Conservation (phyloP, 2,797 vertebrate genomes). For the Hoplostethus atlanticus region DNA sequence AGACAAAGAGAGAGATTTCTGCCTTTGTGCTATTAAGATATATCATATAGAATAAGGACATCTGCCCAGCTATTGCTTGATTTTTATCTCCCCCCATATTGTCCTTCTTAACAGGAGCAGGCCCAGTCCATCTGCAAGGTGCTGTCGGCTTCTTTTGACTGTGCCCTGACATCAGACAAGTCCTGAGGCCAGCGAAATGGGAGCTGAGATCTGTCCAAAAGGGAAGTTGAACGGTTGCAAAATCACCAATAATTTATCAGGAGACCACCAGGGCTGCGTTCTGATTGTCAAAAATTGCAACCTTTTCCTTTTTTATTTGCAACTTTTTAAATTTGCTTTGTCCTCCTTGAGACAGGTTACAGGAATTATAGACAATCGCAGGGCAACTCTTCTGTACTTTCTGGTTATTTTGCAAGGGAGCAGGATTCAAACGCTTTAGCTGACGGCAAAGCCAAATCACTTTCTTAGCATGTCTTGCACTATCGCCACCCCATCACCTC, state of each 20-base stretch:
- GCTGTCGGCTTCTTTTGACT: slow-evolving; percentile 94
- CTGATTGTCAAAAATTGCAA: slow-evolving; percentile 10
- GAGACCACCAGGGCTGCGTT: slow-evolving; percentile 25
- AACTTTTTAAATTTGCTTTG: neutral
- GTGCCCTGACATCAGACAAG: slow-evolving; percentile 91
- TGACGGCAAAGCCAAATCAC: slow-evolving; percentile 29
- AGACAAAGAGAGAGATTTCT: neutral
- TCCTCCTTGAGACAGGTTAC: neutral
- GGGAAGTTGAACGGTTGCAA: slow-evolving; percentile 21
- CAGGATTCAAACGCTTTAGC: slow-evolving; percentile 17
- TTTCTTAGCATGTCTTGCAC: slow-evolving; percentile 22
- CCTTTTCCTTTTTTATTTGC: slow-evolving; percentile 13
- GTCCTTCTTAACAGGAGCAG: slow-evolving; percentile 88
- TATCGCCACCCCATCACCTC: neutral
- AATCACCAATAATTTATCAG: slow-evolving; percentile 12
- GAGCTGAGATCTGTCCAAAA: neutral
- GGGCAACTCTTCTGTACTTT: neutral
- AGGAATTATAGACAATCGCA: neutral
- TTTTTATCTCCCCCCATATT: neutral
- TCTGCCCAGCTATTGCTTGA: neutral
- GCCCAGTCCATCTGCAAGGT: slow-evolving; percentile 98
- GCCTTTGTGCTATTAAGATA: neutral
- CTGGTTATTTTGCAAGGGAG: neutral
- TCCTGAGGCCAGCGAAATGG: slow-evolving; percentile 78
- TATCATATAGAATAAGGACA: neutral